Evolutionary conservation across 2,113 vertebrate species (phyloP).

Genomic region (Tylochromis polylepis): DNA sequence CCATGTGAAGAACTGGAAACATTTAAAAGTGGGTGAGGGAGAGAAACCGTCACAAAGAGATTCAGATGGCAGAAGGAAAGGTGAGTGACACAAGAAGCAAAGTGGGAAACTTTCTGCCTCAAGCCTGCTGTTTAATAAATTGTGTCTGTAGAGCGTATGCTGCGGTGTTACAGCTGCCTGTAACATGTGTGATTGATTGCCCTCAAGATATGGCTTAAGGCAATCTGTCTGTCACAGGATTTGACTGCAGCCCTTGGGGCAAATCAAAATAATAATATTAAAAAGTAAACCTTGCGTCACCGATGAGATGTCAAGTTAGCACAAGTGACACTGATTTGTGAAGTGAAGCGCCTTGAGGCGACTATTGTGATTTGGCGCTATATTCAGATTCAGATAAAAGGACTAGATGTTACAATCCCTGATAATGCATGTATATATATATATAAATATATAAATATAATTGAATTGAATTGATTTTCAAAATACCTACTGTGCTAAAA

Average conservation of each 20-base stretch:
- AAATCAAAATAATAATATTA: neutral
- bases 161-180: neutral
- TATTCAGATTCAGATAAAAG: no score
- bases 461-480: no score
- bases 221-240: neutral
- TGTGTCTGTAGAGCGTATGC: neutral
- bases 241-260: neutral
- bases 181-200: neutral
- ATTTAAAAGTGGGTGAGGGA: neutral
- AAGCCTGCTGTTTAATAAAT: neutral
- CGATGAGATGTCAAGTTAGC: neutral
- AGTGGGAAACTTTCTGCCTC: neutral
- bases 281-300: neutral
- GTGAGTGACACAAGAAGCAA: neutral
- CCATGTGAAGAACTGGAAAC: neutral
- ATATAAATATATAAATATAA: no score
- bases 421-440: no score
- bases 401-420: no score
- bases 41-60: neutral
- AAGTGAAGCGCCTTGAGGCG: no score
- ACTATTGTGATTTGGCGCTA: no score
- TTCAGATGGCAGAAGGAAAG: neutral
- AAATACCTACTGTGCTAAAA: neutral
- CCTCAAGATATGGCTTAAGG: neutral
- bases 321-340: neutral